Evolutionary conservation across 2,888 invertebrate species (phyloP), one percentile per base, ranked within the genome.

Genomic region (Mesoligia furuncula): DNA sequence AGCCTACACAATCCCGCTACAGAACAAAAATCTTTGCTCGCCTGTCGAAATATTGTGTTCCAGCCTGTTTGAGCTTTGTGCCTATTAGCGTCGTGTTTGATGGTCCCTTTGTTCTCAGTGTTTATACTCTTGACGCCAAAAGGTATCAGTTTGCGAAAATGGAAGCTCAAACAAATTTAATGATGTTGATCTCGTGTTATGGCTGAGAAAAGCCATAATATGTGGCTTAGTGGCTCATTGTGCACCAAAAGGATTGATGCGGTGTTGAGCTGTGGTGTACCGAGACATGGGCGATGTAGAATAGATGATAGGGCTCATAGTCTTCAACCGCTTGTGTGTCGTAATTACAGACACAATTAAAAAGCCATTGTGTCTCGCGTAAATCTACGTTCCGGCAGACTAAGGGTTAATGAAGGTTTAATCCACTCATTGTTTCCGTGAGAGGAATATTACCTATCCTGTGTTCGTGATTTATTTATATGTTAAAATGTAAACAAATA

Each of bases 31-130:
- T 82, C 79, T 64, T 78, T 27, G 24, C 17, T 45, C 59, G 36
- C 5, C 31, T 65, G 59, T 61, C 79, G 79, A 74, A 64, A 72
- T 39, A 83, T 74, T 66, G 61, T 31, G 17, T 72, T 64, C 42
- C 61, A 54, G 59, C 4, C 15, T 9, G 73, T 62, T 15, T 74
- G 59, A 48, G 59, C 20, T 15, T 15, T 39, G 36, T n/a, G 17
- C 64, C 39, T 20, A 64, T 80, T 76, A 62, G 54, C n/a, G 48
- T 71, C 66, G 36, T 20, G 45, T 76, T 80, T 67, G 66, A 84
- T 76, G 39, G 51, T 7, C 39, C 84, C 73, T 42, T 83, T 83
- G 84, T 83, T 73, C 62, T 27, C 36, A 8, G 11, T 76, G 83
- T 76, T 84, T 73, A 59, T 31, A 48, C n/a, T 70, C 8, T 69